phyloP scores from a whole-genome alignment of 2,797 vertebrate genomes.

The Manis pentadactyla region DNA sequence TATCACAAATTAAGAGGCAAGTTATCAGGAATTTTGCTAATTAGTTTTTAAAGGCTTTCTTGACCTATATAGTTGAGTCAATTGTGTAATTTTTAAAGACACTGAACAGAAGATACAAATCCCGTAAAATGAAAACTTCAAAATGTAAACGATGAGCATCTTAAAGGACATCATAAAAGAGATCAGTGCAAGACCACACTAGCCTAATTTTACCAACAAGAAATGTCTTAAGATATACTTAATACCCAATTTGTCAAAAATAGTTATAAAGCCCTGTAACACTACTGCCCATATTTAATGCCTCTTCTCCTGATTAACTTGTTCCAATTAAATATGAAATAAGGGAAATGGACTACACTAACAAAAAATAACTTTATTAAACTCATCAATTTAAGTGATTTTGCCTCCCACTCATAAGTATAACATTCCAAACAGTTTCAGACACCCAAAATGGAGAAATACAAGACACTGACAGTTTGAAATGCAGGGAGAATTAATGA shows the following conservation, averaged over 20 bases:
- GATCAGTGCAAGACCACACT: background rate
- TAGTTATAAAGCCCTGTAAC: background rate
- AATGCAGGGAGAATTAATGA: background rate
- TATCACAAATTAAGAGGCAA: conserved; percentile 59
- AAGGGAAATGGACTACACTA: background rate
- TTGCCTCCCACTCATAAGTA: background rate
- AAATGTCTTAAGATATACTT: background rate
- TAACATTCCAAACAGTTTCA: background rate
- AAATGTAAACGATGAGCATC: background rate
- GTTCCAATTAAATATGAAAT: conserved; percentile 2
- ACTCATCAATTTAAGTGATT: background rate
- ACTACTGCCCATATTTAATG: background rate
- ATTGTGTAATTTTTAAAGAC: conserved; percentile 34
- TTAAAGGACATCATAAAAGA: conserved; percentile 34
- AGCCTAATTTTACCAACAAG: background rate
- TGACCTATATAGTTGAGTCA: conserved; percentile 9
- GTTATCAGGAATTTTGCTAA: background rate
- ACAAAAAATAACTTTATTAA: conserved; percentile 12
- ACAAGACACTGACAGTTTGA: background rate
- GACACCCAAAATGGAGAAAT: background rate
- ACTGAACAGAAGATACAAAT: conserved; percentile 1
- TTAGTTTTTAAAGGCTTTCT: conserved; percentile 39
- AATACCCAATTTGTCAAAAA: conserved; percentile 13
- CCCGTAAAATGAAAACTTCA: conserved; percentile 20
- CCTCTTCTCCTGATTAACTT: conserved; percentile 10